A percentile compares a stretch with the other conserved stretches of the same genome.
Evolutionary conservation across 1,140 invertebrate species (phyloP).

Genomic region (Bombus soroeensis): DNA sequence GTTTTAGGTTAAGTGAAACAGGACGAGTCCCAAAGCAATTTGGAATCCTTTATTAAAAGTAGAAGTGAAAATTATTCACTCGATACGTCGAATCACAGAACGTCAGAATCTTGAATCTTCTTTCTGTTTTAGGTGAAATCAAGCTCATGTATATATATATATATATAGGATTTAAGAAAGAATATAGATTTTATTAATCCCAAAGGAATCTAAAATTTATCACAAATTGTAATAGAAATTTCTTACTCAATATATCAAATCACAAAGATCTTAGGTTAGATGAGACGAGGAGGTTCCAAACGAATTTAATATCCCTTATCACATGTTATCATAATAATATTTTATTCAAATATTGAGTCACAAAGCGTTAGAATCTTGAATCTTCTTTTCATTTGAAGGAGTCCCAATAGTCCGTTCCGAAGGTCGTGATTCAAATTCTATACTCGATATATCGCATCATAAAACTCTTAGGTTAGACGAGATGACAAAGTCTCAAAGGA

Average conservation of each 20-base stretch:
- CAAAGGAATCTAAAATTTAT: no score
- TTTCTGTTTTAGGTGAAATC: not conserved
- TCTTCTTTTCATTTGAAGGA: no score
- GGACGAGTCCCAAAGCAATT: no score
- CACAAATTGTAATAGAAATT: no score
- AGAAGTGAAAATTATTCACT: not conserved
- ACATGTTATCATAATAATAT: no score
- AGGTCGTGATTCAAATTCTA: not conserved
- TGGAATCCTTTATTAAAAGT: not conserved
- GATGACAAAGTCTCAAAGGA: not conserved
- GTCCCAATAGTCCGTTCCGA: no score
- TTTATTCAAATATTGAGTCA: no score
- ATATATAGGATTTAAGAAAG: not conserved
- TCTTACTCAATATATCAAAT: no score
- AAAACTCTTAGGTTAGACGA: not conserved
- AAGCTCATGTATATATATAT: not conserved
- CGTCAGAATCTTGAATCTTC: not conserved
- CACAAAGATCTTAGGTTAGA: not conserved
- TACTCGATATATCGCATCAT: not conserved
- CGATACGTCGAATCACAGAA: not conserved
- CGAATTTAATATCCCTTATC: no score
- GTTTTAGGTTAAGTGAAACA: no score
- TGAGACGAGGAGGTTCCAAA: not conserved
- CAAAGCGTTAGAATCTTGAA: no score
- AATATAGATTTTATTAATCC: not conserved